Evolutionary conservation across 1,140 invertebrate species (phyloP), one percentile per base, ranked within the genome.

Genomic region (Drosophila nikananu): DNA sequence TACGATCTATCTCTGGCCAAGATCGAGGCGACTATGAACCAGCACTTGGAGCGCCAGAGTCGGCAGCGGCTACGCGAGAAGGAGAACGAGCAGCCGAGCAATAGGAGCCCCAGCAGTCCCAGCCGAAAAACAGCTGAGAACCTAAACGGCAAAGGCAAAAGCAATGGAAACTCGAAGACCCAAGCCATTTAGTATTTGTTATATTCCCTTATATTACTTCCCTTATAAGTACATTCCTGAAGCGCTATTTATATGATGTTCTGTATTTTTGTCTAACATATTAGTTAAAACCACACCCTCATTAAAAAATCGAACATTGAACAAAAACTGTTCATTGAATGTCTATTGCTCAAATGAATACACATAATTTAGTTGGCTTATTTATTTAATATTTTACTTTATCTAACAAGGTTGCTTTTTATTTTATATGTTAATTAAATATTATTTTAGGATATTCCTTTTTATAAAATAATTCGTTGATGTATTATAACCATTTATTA

Each of bases 1-100:
- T 93, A 93, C 58, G 79, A 93, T 15, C 32, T 80, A 5, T 92
- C 91, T 1, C 37, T 92, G 15, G 54, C 77, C 3, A 91, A 91
- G 30, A 92, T 92, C n/a, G 86, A 92, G 54, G 41, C 65, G 0
- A 81, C 77, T 5, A 81, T 92, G 64, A 84, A 82, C 30, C 76
- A 92, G 51, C 67, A 75, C 23, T 32, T 91, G 8, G 83, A 83
- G 37, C 74, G 72, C 15, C 83, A 77, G 23, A 83, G 44, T 61
- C 74, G 77, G 17, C 84, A 92, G 27, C 59, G 54, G 9, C 52
- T 60, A 7, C 49, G 44, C 13, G 64, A 86, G 12, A 90, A 89
- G 27, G 86, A 89, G 46, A 89, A 89, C 32, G 49, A 81, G 25
- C 81, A 73, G 19, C 81, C 86, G 1, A 65, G 63, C 70, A 87